Conservation (phyloP, 2,797 vertebrate species). For the Etheostoma perlongum region DNA sequence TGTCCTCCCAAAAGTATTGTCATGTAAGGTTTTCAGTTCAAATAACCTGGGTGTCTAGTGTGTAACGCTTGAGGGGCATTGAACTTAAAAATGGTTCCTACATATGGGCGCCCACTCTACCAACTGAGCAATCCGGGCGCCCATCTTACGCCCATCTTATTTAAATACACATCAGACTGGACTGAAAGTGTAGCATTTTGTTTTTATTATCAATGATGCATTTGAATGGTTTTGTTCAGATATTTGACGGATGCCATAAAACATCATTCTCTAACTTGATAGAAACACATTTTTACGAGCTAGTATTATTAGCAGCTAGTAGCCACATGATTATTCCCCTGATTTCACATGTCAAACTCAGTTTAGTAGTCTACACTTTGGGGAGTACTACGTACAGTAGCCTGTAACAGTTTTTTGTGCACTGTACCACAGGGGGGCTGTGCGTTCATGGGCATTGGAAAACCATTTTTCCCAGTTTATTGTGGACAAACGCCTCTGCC, state of each 20-base stretch:
- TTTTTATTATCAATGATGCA: not conserved
- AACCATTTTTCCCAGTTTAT: not conserved
- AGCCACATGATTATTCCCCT: not conserved
- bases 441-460: not conserved
- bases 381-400: not conserved
- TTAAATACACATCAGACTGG: no score
- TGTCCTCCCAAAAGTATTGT: not conserved
- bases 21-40: constrained; percentile 6
- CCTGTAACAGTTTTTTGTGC: not conserved
- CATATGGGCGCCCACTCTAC: no score
- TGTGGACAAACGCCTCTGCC: no score
- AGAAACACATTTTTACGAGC: not conserved
- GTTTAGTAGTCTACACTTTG: not conserved
- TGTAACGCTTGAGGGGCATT: not conserved
- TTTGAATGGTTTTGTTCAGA: not conserved
- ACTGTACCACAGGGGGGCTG: not conserved
- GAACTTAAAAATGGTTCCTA: not conserved
- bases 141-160: no score
- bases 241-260: not conserved
- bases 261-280: not conserved
- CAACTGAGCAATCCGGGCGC: no score
- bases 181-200: not conserved
- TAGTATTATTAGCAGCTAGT: not conserved
- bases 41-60: not conserved
- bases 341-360: not conserved